phyloP scores from a whole-genome alignment of 2,888 invertebrate genomes.

The Aleiodes leptofemur region DNA sequence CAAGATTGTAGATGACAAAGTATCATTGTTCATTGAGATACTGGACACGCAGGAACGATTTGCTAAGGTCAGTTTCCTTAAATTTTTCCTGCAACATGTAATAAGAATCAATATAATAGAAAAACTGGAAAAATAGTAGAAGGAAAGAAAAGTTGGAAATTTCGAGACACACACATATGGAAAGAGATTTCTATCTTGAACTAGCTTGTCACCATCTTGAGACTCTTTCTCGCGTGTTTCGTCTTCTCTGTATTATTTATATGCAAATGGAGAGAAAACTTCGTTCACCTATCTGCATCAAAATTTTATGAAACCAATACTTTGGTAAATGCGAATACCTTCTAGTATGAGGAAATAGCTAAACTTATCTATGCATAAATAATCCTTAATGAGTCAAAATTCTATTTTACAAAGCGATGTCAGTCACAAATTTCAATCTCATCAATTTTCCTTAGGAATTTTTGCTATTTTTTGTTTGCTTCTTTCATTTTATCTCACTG shows the following conservation, averaged over 20 bases:
- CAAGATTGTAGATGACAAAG: conserved; percentile 86
- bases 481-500: no score
- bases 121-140: neutral
- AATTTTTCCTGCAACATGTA: conserved; percentile 25
- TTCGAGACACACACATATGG: conserved; percentile 14
- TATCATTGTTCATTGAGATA: conserved; percentile 88
- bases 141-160: conserved; percentile 3
- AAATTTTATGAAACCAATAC: conserved; percentile 18
- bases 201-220: conserved; percentile 24
- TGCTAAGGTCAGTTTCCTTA: conserved; percentile 81
- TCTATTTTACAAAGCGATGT: no score
- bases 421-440: no score
- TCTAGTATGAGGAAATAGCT: neutral
- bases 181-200: neutral
- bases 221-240: conserved; percentile 6
- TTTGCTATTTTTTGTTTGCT: no score
- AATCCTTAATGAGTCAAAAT: neutral
- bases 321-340: neutral
- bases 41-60: conserved; percentile 89
- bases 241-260: conserved; percentile 65
- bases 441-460: no score
- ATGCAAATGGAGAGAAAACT: conserved; percentile 60
- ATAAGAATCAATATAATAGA: conserved; percentile 23
- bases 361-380: neutral
- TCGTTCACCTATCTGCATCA: conserved; percentile 9